Evolutionary conservation across 35 echinoderm and acorn worm genomes (phyloP), one percentile per base, ranked within the genome.

Genomic region (Hemicentrotus pulcherrimus): DNA sequence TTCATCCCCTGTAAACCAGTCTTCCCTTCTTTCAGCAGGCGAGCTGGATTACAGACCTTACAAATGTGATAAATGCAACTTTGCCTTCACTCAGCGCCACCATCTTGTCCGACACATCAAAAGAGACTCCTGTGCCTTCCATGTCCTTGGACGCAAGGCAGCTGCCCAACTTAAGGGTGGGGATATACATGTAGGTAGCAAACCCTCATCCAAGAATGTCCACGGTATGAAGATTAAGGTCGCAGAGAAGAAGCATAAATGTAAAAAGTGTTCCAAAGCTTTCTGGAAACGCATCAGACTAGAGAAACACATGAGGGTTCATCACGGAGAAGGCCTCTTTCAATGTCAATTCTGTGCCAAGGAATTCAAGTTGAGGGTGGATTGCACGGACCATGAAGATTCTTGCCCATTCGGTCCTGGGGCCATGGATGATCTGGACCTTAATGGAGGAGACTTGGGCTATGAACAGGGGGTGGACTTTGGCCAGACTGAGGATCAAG

Each of bases 31-130:
- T 32, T 47, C 88, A 45, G 15, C 31, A 41, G 88, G 46, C 18
- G 88, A 90, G 46, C 16, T 31, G 46, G 45, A 58, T 14, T 47
- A 93, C 12, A 48, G 91, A 58, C 91, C 91, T 11, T 58, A 93
- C 48, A 47, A 31, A 16, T 93, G 91, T 93, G 46, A 93, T n/a
- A 31, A 22, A 14, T 93, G 91, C 48, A 93, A 93, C 48, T 93
- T 93, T 93, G 91, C 91, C 32, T 93, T 93, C n/a, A 58, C 48
- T 11, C 91, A 93, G 48, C 32, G 48, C 9, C 46, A 47, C 48
- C 91, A 93, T 28, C 91, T 93, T 58, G 91, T 93, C 46, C 45
- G 91, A 31, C 91, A 93, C 46, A 47, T 93, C 45, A 47, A 58
- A n/a, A 93, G 48, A 24, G 30, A 93, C 9, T 93, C 91, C 31